These are phyloP conservation scores for Esox lucius DNA, from an alignment of 2,797 vertebrate species.

Conservation along the genomic window DNA sequence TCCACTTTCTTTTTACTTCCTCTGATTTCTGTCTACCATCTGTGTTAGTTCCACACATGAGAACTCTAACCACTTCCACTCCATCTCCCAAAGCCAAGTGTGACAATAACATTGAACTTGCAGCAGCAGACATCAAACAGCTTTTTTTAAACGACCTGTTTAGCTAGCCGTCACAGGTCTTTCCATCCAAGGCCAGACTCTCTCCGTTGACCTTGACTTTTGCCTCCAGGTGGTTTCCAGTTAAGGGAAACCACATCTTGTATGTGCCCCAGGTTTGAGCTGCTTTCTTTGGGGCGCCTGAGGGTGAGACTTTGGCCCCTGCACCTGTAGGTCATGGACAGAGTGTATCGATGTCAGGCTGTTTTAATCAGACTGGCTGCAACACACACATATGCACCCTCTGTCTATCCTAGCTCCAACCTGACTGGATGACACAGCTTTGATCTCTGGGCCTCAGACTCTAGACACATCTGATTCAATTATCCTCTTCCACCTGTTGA, in stretches of 20 bases:
- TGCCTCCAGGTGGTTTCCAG: slow-evolving; percentile 49
- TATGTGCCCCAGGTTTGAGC: slow-evolving; percentile 63
- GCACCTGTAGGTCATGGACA: slow-evolving; percentile 75
- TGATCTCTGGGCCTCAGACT: slow-evolving; percentile 77
- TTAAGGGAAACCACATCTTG: slow-evolving; percentile 46
- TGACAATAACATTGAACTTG: slow-evolving; percentile 42
- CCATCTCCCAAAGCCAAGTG: slow-evolving; percentile 20
- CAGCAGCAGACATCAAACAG: slow-evolving; percentile 20
- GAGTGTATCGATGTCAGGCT: slow-evolving; percentile 63
- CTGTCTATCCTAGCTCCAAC: slow-evolving; percentile 27
- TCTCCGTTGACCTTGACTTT: slow-evolving; percentile 41
- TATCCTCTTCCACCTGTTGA: slow-evolving; percentile 83
- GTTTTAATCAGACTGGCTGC: slow-evolving; percentile 73
- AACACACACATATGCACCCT: slow-evolving; percentile 61
- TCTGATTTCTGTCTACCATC: slow-evolving; percentile 40
- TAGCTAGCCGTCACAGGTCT: slow-evolving; percentile 7
- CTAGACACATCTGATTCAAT: slow-evolving; percentile 81
- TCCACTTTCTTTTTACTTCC: slow-evolving; percentile 2
- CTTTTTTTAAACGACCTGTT: slow-evolving; percentile 17
- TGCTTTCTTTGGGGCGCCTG: slow-evolving; percentile 41
- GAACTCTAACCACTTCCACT: slow-evolving; percentile 39
- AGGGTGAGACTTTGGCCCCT: slow-evolving; percentile 51
- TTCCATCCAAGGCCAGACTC: slow-evolving; percentile 8
- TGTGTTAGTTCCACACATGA: slow-evolving; percentile 50
- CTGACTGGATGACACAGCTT: slow-evolving; percentile 64